Conservation (phyloP, 2,113 vertebrate species). For the Camarhynchus parvulus region DNA sequence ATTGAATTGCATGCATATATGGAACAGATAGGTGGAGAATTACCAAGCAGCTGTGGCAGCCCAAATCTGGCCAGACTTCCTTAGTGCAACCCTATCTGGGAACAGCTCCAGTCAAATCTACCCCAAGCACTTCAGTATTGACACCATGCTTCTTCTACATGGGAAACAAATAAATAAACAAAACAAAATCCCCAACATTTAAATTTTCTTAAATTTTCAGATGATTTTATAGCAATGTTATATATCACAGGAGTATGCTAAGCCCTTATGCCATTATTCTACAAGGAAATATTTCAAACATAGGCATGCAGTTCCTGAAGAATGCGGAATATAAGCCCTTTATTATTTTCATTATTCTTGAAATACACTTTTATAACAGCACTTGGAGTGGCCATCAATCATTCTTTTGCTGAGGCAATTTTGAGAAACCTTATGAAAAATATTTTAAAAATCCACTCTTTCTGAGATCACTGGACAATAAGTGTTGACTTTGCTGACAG, state of each 20-base stretch:
- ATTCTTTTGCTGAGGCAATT: background rate
- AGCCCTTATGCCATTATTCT: background rate
- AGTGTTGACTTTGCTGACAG: background rate
- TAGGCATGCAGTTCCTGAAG: background rate
- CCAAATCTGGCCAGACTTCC: background rate
- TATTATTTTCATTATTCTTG: background rate
- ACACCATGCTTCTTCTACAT: background rate
- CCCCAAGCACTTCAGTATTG: background rate
- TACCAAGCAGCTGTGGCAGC: background rate
- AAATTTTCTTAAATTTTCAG: background rate
- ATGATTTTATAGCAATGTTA: background rate
- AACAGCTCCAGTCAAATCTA: background rate
- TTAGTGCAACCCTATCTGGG: background rate
- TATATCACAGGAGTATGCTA: background rate
- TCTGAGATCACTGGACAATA: background rate
- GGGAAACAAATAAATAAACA: background rate
- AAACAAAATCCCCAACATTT: background rate
- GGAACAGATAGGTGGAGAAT: background rate
- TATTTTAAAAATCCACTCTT: background rate
- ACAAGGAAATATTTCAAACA: background rate
- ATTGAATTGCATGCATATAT: background rate
- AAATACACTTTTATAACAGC: background rate
- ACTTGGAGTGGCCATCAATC: background rate
- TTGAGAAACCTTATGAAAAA: background rate
- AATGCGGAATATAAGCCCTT: background rate